phyloP scores from a whole-genome alignment of 92 coral and sea anemone species.

The Scolanthus callimorphus region DNA sequence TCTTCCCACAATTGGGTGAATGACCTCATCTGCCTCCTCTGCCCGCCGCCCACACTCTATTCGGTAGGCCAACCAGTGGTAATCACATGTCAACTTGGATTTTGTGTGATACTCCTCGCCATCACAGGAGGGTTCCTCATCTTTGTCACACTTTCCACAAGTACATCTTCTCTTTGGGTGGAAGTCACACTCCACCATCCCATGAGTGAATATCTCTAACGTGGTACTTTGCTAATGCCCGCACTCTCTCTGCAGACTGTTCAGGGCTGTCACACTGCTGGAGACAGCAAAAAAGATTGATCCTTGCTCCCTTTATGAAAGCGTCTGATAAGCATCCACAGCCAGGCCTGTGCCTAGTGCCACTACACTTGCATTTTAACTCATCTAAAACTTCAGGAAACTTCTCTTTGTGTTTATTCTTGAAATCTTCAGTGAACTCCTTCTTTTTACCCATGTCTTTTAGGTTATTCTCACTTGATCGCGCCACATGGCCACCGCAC shows the following conservation, averaged over 20 bases:
- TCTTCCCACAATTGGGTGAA: constrained; percentile 41
- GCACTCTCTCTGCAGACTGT: constrained; percentile 40
- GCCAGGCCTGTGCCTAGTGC: neutral
- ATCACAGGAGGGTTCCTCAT: too few species aligned
- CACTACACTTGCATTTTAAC: neutral
- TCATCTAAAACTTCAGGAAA: neutral
- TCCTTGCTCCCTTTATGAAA: neutral
- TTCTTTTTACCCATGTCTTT: neutral
- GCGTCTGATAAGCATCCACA: neutral
- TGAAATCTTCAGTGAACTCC: neutral
- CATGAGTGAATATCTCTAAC: constrained; percentile 45
- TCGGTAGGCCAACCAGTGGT: constrained; percentile 27
- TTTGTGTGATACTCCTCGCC: constrained; percentile 15
- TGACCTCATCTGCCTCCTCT: constrained; percentile 19
- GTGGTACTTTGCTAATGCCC: constrained; percentile 49
- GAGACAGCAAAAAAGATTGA: neutral
- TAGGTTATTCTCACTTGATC: neutral
- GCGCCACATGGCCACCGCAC: neutral
- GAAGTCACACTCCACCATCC: constrained; percentile 33
- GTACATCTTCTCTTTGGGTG: constrained; percentile 30
- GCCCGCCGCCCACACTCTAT: constrained; percentile 54
- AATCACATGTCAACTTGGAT: constrained; percentile 21
- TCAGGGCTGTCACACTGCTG: constrained; percentile 19
- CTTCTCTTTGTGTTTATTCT: neutral
- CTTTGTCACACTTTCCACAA: constrained; percentile 30